Evolutionary conservation across 1,140 invertebrate species (phyloP).

Genomic region (Colletes latitarsis): DNA sequence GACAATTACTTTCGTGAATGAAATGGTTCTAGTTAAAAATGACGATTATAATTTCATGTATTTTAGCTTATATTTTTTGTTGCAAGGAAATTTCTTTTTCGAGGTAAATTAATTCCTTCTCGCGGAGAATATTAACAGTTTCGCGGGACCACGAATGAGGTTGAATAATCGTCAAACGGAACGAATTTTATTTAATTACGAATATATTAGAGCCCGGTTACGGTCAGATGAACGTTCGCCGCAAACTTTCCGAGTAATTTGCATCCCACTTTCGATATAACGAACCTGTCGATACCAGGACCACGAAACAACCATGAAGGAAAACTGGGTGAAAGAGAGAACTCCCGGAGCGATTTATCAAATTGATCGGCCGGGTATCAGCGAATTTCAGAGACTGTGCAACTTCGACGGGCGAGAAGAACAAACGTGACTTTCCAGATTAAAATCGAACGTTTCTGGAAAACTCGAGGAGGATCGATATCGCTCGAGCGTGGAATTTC

Average conservation of each 20-base stretch:
- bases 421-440: background rate
- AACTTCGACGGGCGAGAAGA: background rate
- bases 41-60: no score
- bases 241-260: constrained; percentile 53
- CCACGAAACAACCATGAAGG: constrained; percentile 30
- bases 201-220: constrained; percentile 17
- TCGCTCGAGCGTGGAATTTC: constrained; percentile 15
- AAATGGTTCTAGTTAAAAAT: no score
- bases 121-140: background rate
- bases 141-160: background rate
- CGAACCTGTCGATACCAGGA: constrained; percentile 58
- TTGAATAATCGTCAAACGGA: background rate
- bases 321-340: constrained; percentile 31
- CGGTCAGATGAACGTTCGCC: constrained; percentile 2
- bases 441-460: background rate
- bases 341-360: background rate
- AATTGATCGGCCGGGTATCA: background rate
- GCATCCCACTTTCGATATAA: constrained; percentile 40
- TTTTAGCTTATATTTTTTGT: no score
- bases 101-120: no score
- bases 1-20: no score
- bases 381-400: background rate
- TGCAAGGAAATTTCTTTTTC: no score
- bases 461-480: background rate
- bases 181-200: constrained; percentile 41